phyloP scores from a whole-genome alignment of 2,113 vertebrate genomes.

The Parotia lawesii region DNA sequence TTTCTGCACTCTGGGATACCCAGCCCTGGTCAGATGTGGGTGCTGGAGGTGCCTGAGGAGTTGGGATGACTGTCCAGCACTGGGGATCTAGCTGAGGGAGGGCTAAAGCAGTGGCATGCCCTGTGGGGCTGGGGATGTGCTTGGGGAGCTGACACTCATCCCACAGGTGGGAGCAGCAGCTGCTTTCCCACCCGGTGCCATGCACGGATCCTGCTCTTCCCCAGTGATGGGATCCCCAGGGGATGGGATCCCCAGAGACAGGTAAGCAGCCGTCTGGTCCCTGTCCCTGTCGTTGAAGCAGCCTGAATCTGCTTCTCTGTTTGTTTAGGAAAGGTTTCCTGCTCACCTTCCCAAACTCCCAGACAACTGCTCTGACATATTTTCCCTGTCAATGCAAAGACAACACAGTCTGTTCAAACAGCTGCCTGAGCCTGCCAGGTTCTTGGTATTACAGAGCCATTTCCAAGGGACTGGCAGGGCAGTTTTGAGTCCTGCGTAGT shows the following conservation, averaged over 20 bases:
- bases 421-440: conserved; percentile 13
- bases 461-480: not conserved
- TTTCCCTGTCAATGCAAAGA: conserved; percentile 50
- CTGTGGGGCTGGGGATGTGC: not conserved
- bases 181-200: not conserved
- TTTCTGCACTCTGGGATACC: not conserved
- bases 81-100: fast-evolving
- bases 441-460: not conserved
- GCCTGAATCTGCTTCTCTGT: not conserved
- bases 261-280: not conserved
- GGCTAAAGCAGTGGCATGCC: not conserved
- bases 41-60: not conserved
- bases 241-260: not conserved
- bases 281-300: not conserved
- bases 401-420: conserved; percentile 56
- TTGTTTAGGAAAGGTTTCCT: not conserved
- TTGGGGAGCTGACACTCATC: not conserved
- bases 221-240: not conserved
- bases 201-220: not conserved
- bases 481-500: fast-evolving
- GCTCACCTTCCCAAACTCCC: conserved; percentile 16
- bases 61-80: not conserved
- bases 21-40: not conserved
- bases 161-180: not conserved
- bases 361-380: conserved; percentile 40